These are phyloP conservation scores for Drosophila biarmipes DNA, from an alignment of 1,140 invertebrate genomes.

Conservation along the genomic window DNA sequence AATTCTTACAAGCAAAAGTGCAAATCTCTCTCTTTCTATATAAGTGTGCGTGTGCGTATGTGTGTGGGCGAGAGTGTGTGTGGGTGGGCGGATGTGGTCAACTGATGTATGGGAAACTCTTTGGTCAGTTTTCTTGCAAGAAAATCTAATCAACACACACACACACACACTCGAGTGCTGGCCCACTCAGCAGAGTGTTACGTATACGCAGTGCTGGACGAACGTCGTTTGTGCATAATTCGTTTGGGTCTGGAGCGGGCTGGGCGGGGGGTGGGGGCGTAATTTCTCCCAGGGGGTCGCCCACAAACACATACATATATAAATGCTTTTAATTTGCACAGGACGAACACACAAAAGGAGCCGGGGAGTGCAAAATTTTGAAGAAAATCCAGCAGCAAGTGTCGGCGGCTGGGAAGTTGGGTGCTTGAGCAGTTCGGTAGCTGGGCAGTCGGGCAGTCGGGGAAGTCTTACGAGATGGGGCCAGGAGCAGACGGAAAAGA, in stretches of 20 bases:
- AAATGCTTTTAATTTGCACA: constrained; percentile 79
- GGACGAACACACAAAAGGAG: constrained; percentile 50
- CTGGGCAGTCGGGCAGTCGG: constrained; percentile 6
- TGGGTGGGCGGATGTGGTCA: constrained; percentile 46
- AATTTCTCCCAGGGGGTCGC: constrained; percentile 70
- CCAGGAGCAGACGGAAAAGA: not conserved
- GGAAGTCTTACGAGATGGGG: constrained; percentile 60
- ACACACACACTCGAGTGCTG: constrained; percentile 44
- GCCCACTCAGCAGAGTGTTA: constrained; percentile 46
- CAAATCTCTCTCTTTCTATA: constrained; percentile 40
- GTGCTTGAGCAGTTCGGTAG: not conserved
- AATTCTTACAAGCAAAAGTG: constrained; percentile 75
- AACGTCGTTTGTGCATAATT: constrained; percentile 76
- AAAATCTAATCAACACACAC: constrained; percentile 80
- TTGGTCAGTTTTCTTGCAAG: constrained; percentile 82
- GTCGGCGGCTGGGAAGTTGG: constrained; percentile 15
- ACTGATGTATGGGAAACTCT: constrained; percentile 75
- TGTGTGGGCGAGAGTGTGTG: constrained; percentile 29
- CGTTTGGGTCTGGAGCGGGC: constrained; percentile 22
- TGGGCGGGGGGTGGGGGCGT: constrained; percentile 17
- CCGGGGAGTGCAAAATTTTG: constrained; percentile 66
- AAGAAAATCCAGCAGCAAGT: constrained; percentile 66
- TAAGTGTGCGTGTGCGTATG: constrained; percentile 10
- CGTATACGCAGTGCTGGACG: constrained; percentile 70
- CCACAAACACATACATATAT: constrained; percentile 49